Percentiles rank a stretch among this genome's conserved stretches.
These are phyloP conservation scores for Heteromyza rotundicornis DNA, from an alignment of 2,888 invertebrate species.

Conservation along the genomic window DNA sequence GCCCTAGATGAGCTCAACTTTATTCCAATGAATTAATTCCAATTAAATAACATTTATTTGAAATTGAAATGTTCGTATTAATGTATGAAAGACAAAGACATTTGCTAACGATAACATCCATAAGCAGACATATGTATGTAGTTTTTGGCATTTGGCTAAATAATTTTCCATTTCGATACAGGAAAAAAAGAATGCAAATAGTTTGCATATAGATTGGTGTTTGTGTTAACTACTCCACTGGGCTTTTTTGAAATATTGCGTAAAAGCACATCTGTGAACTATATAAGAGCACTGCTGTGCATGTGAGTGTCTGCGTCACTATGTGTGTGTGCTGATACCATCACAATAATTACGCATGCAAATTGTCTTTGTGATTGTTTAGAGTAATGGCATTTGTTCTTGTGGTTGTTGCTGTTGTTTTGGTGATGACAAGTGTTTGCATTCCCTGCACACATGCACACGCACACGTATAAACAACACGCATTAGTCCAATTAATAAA, in stretches of 20 bases:
- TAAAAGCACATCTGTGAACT: too few species aligned
- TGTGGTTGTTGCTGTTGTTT: background rate
- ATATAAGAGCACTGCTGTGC: constrained; percentile 1
- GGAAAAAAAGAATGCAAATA: background rate
- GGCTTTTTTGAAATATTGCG: too few species aligned
- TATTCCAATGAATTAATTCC: too few species aligned
- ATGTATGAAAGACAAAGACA: background rate
- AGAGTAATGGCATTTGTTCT: background rate
- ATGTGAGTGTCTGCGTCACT: background rate
- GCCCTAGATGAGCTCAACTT: too few species aligned
- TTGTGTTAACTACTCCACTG: background rate
- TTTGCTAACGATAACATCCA: background rate
- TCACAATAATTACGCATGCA: constrained; percentile 21
- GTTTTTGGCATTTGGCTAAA: background rate
- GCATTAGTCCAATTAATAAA: background rate
- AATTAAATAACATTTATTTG: too few species aligned
- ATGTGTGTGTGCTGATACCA: constrained; percentile 11
- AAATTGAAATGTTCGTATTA: too few species aligned
- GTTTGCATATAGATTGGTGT: background rate
- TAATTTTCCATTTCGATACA: background rate
- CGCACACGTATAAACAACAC: constrained; percentile 1
- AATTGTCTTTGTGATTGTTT: constrained; percentile 14
- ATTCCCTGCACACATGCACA: background rate
- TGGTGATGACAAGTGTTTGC: constrained; percentile 9
- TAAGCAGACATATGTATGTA: background rate